Base-by-base conservation (phyloP, 2,888 invertebrate species). In the Ariolimax columbianus region DNA sequence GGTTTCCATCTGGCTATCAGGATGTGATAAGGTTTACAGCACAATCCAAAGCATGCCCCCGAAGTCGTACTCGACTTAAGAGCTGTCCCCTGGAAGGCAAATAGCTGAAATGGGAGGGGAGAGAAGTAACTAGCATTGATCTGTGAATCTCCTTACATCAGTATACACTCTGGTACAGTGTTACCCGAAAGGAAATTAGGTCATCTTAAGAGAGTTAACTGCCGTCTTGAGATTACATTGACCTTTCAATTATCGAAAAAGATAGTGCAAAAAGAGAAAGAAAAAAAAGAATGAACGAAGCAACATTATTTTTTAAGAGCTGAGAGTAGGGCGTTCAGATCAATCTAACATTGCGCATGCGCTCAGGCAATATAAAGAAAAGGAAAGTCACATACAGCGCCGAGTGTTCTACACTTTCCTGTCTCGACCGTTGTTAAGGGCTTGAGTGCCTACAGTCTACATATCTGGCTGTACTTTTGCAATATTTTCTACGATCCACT, bases 201-300 rank as follows among this genome's bases (percentile, higher is more conserved):
- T 70, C 70, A 36, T 38, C 38, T 33, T 36, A 70, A 70, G 70
- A 7, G 36, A 70, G 70, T 70, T 70, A 70, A 70, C 70, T 33
- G 33, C 19, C 55, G 14, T 70, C 38, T 38, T 36, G 36, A 70
- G 70, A 70, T 36, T 70, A 23, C 23, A 36, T 38, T 70, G 70
- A 70, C 70, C 70, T 36, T 70, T 36, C 38, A 38, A 63, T 70
- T 70, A 70, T 19, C 3, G 33, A 70, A 19, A 70, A 36, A 43
- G 30, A 66, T 0, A 47, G 14, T 23, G 9, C 9, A 36, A 33
- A 55, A 17, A 36, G 47, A 72, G 70, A 30, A 26, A 47, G 7
- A 11, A 47, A n/a, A n/a, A n/a, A n/a, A n/a, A n/a, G n/a, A n/a
- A n/a, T n/a, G n/a, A n/a, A n/a, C n/a, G n/a, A n/a, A n/a, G n/a